Base-by-base conservation (phyloP, 2,888 invertebrate species). In the Iselma pallidipennis region DNA sequence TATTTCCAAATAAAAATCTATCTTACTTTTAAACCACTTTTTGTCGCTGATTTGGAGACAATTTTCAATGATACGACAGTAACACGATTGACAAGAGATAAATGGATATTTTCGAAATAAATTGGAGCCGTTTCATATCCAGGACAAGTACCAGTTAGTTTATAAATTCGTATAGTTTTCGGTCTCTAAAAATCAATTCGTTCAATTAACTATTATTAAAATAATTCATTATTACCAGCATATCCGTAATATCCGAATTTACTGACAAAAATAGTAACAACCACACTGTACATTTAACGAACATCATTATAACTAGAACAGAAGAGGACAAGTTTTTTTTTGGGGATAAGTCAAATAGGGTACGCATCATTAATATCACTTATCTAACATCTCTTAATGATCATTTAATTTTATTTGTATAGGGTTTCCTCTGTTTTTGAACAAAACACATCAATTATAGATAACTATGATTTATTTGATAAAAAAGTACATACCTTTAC, bases 401-500 rank as follows among this genome's bases (percentile, higher is more conserved):
- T 2, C 48, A n/a, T n/a, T 19, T n/a, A 1, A 21, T n/a, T 16
- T 45, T 19, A 10, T 14, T n/a, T 19, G 48, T n/a, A 7, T n/a
- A 10, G n/a, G n/a, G 16, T 26, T 25, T 50, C 19, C 4, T 29
- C 12, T 29, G 9, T 5, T 3, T 10, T 14, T 14, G 29, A 31
- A 29, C 10, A 23, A 52, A n/a, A 31, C 9, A 9, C 16, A 28
- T 37, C 19, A 6, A 19, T 29, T 31, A 37, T 14, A 5, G 4
- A 31, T 21, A 52, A 52, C 21, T 21, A 29, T 16, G 21, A 28
- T 52, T 52, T 29, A 52, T 52, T 52, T 51, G 28, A 51, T 51
- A 51, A 29, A 51, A 50, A 31, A 49, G 10, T 26, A 16, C 23
- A 3, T 19, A 52, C 26, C 26, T 52, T 10, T 23, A 19, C 28